phyloP scores from a whole-genome alignment of 1,140 invertebrate species.

The Brachionus rotundiformis region DNA sequence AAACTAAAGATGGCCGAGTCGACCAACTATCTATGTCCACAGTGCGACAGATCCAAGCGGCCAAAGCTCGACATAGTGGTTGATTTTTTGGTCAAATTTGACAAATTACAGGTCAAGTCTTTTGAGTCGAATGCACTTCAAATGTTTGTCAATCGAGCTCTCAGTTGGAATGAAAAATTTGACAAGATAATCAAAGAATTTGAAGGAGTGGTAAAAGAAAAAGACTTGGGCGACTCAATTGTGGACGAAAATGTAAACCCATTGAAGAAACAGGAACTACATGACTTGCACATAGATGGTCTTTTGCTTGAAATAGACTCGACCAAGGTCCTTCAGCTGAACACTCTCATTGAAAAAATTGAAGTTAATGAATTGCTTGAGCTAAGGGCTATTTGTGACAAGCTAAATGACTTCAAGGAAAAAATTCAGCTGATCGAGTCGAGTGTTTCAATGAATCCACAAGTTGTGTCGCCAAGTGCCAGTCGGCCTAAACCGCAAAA shows the following conservation, averaged over 20 bases:
- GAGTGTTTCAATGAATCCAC: background rate
- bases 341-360: background rate
- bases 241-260: background rate
- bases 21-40: background rate
- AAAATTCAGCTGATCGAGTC: background rate
- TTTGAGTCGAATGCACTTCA: constrained; percentile 31
- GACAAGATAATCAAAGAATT: background rate
- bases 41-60: constrained; percentile 33
- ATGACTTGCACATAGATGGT: constrained; percentile 28
- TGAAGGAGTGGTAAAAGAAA: background rate
- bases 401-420: background rate
- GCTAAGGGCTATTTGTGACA: background rate
- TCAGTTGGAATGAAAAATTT: constrained; percentile 24
- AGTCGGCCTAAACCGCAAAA: background rate
- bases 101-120: constrained; percentile 21
- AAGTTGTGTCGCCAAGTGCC: background rate
- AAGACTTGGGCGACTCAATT: background rate
- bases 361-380: background rate
- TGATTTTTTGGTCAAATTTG: constrained; percentile 24
- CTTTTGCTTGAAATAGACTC: constrained; percentile 7
- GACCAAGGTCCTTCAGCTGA: background rate
- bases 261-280: background rate
- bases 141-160: constrained; percentile 1
- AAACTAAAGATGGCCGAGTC: constrained; percentile 29
- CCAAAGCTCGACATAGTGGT: constrained; percentile 7